Evolutionary conservation across 2,113 vertebrate species (phyloP).

Genomic region (Menidia beryllina): DNA sequence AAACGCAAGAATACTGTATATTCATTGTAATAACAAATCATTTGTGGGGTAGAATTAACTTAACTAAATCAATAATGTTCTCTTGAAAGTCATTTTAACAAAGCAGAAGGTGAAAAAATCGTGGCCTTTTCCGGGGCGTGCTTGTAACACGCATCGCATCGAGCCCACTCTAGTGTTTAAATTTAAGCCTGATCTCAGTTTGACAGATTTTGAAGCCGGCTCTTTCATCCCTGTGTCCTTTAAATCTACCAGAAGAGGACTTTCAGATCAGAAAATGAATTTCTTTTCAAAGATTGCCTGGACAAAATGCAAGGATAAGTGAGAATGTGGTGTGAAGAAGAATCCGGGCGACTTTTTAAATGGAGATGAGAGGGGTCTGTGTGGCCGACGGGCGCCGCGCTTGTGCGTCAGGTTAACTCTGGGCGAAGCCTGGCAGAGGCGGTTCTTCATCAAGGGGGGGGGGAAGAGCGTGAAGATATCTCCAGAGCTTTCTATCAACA

Average conservation of each 20-base stretch:
- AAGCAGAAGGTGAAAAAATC: conserved; percentile 8
- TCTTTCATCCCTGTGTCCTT: conserved; percentile 78
- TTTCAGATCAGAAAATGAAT: conserved; percentile 66
- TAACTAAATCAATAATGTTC: not conserved
- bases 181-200: conserved; percentile 33
- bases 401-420: conserved; percentile 45
- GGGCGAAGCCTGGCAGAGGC: conserved; percentile 57
- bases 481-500: conserved; percentile 68
- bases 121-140: conserved; percentile 27
- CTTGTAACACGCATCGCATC: conserved; percentile 28
- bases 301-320: conserved; percentile 66
- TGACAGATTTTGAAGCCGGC: conserved; percentile 47
- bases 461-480: conserved; percentile 58
- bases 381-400: conserved; percentile 30
- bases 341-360: conserved; percentile 65
- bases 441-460: conserved; percentile 42
- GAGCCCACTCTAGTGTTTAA: conserved; percentile 15
- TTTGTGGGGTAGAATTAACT: not conserved
- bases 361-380: conserved; percentile 68
- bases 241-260: conserved; percentile 69
- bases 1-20: not conserved
- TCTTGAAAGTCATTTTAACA: not conserved
- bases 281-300: conserved; percentile 62
- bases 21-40: not conserved
- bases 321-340: conserved; percentile 66